Percentiles rank a stretch among this genome's conserved stretches.
Conservation (phyloP, 2,113 vertebrate genomes). For the Heteronetta atricapilla region DNA sequence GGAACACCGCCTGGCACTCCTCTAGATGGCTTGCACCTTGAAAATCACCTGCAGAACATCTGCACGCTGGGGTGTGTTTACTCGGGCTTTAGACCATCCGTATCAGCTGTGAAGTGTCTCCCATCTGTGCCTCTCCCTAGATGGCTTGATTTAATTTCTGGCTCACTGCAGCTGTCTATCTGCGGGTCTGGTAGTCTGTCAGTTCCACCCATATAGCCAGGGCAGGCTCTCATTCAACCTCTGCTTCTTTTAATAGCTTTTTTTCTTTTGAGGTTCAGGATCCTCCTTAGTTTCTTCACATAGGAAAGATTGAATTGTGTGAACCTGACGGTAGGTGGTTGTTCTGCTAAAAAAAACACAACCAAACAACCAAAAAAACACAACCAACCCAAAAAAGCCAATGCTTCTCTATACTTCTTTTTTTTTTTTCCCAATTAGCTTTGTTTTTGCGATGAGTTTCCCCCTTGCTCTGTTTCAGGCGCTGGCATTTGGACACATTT, state of each 20-base stretch:
- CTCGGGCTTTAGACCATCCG: not conserved
- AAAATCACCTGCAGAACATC: constrained; percentile 23
- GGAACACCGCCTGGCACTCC: not conserved
- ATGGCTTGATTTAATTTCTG: constrained; percentile 38
- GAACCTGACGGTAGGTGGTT: not conserved
- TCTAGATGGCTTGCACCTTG: not conserved
- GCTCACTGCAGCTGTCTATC: not conserved
- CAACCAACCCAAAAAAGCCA: not conserved
- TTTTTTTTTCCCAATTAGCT: not conserved
- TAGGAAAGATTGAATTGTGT: not conserved
- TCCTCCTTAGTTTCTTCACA: not conserved
- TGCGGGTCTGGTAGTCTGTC: not conserved
- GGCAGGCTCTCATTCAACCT: not conserved
- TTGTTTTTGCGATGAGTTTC: not conserved
- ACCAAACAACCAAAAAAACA: no score
- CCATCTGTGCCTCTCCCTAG: constrained; percentile 18
- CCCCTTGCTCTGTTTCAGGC: not conserved
- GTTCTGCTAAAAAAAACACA: not conserved
- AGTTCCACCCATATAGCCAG: not conserved
- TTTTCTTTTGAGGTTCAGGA: not conserved
- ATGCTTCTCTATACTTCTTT: not conserved
- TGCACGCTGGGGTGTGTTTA: not conserved
- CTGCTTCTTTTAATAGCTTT: not conserved
- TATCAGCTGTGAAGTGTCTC: constrained; percentile 22
- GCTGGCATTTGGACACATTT: not conserved